Evolutionary conservation across 2,888 invertebrate species (phyloP).

Genomic region (Chirona hameri): DNA sequence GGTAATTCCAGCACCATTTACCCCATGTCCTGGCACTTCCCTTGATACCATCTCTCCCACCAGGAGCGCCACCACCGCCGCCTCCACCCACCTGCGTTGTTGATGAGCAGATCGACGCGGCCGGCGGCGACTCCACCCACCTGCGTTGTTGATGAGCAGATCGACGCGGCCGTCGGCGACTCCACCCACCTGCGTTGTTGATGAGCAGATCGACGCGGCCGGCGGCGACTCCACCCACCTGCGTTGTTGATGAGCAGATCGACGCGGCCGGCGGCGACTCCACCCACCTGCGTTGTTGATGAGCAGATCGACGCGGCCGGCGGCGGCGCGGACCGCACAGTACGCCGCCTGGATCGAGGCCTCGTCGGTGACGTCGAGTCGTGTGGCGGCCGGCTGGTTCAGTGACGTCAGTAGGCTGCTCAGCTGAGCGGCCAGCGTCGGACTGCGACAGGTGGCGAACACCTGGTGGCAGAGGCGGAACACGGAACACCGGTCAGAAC

Average conservation of each 20-base stretch:
- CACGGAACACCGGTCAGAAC: no score
- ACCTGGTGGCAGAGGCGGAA: background rate
- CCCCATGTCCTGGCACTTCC: no score
- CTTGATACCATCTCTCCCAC: no score
- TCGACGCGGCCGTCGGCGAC: background rate
- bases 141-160: slow-evolving; percentile 4
- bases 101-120: background rate
- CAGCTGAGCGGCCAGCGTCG: background rate
- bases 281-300: background rate
- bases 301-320: background rate
- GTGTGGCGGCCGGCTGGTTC: background rate
- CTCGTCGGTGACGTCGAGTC: background rate
- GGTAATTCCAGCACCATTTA: no score
- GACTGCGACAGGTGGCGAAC: slow-evolving; percentile 1
- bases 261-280: background rate
- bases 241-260: slow-evolving; percentile 23
- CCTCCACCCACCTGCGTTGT: background rate
- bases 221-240: background rate
- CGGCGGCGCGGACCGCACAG: background rate
- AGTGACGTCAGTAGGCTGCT: background rate
- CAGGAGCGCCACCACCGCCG: no score
- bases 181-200: background rate
- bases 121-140: background rate
- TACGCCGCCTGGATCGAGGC: background rate
- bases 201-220: background rate